Percentiles rank a stretch among this genome's conserved stretches.
These are phyloP conservation scores for Phoenicopterus ruber DNA, from an alignment of 2,113 vertebrate species.

Conservation along the genomic window DNA sequence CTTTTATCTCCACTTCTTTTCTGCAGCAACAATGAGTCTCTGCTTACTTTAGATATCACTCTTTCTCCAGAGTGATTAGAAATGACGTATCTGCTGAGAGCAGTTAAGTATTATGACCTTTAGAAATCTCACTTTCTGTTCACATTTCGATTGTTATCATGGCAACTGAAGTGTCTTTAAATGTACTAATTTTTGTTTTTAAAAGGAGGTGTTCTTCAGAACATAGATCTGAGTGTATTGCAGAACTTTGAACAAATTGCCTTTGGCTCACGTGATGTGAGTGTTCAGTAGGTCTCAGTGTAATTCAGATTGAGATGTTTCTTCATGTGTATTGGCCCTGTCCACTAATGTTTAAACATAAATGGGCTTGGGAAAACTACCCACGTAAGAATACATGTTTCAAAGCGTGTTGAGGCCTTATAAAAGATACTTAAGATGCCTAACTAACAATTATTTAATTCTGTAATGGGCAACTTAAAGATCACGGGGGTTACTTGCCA, in stretches of 20 bases:
- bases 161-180: background rate
- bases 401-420: background rate
- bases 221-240: background rate
- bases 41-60: background rate
- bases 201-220: background rate
- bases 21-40: background rate
- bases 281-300: background rate
- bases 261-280: background rate
- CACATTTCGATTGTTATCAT: background rate
- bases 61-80: background rate
- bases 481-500: background rate
- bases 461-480: background rate
- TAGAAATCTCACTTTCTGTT: constrained; percentile 1
- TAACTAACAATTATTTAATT: background rate
- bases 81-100: background rate
- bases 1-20: background rate
- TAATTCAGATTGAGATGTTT: background rate
- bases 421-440: background rate
- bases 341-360: background rate
- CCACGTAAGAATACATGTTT: background rate
- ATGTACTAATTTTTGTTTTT: background rate
- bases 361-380: background rate
- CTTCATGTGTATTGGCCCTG: background rate
- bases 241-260: background rate
- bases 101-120: background rate